Percentiles rank a stretch among this genome's conserved stretches.
Conservation (phyloP, 2,113 vertebrate species). For the Cottus gobio region DNA sequence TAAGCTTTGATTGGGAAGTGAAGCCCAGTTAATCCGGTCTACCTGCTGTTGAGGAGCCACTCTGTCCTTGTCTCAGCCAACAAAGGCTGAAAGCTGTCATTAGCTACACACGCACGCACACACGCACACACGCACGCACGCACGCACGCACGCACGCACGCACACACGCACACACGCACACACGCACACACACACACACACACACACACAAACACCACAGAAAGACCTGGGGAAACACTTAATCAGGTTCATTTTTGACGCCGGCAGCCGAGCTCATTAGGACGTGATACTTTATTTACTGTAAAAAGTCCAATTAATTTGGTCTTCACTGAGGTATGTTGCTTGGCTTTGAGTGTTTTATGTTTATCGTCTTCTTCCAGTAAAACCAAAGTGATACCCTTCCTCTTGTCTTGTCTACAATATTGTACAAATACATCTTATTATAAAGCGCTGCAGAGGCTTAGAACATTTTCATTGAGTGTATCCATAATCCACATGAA, state of each 20-base stretch:
- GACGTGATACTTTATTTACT: conserved; percentile 16
- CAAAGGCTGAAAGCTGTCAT: conserved; percentile 45
- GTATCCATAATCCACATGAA: not conserved
- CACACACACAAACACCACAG: not conserved
- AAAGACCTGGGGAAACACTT: conserved; percentile 26
- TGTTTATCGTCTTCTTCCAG: conserved; percentile 18
- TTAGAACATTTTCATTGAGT: conserved; percentile 6
- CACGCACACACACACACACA: not conserved
- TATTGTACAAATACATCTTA: not conserved
- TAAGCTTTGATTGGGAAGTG: conserved; percentile 33
- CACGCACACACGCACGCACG: not conserved
- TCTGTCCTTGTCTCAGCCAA: conserved; percentile 16
- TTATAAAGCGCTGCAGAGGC: not conserved
- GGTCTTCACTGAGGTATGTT: not conserved
- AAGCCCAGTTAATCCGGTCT: conserved; percentile 43
- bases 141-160: not conserved
- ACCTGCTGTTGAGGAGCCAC: conserved; percentile 36
- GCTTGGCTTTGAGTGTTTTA: conserved; percentile 26
- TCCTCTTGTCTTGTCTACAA: conserved; percentile 8
- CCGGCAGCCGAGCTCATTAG: conserved; percentile 23
- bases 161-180: not conserved
- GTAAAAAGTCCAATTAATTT: not conserved
- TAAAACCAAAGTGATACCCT: not conserved
- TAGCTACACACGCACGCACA: conserved; percentile 8
- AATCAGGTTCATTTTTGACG: conserved; percentile 19